Evolutionary conservation across 2,113 vertebrate species (phyloP).

Genomic region (Saimiri boliviensis): DNA sequence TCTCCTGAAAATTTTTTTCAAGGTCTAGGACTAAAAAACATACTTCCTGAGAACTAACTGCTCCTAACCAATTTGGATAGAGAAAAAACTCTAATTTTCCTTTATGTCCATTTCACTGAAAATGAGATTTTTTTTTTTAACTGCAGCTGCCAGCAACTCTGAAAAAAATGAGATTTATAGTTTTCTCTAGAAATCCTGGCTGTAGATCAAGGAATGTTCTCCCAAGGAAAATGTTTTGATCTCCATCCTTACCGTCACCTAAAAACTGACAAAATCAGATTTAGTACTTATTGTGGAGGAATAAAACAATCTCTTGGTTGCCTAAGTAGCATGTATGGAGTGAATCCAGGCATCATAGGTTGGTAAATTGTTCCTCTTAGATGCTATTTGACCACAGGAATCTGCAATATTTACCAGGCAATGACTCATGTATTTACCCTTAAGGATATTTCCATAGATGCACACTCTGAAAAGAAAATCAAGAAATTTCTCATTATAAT

Average conservation of each 20-base stretch:
- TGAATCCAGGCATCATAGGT: neutral
- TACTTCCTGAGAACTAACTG: neutral
- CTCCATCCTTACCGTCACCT: neutral
- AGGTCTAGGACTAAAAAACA: neutral
- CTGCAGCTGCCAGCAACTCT: neutral
- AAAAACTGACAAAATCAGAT: constrained; percentile 4
- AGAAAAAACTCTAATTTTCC: neutral
- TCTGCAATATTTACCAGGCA: neutral
- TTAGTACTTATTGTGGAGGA: neutral
- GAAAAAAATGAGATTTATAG: neutral
- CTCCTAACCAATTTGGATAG: neutral
- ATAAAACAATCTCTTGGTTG: neutral
- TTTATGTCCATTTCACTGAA: neutral
- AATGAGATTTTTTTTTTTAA: neutral
- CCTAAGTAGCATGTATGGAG: neutral
- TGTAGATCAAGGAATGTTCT: neutral
- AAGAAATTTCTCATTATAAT: neutral
- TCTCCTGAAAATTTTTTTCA: neutral
- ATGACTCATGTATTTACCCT: neutral
- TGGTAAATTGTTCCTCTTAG: neutral
- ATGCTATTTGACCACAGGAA: neutral
- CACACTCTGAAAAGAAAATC: constrained; percentile 18
- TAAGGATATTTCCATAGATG: neutral
- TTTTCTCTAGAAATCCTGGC: neutral
- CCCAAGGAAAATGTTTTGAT: neutral